A percentile compares a stretch with the other conserved stretches of the same genome.
Evolutionary conservation across 2,888 invertebrate genomes (phyloP).

Genomic region (Caenorhabditis sp.): DNA sequence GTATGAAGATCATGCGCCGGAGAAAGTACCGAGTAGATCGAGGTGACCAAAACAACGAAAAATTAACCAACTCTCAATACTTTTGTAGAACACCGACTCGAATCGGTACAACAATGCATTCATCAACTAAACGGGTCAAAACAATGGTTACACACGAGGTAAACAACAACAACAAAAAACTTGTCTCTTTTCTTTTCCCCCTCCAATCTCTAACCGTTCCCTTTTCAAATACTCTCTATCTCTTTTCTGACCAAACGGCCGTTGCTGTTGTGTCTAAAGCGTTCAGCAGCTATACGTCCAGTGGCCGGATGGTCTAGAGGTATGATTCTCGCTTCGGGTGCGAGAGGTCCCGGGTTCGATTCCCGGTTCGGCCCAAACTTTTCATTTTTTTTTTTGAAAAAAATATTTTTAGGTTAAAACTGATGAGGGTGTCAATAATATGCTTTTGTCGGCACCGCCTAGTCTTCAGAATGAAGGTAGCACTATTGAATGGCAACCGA

Average conservation of each 20-base stretch:
- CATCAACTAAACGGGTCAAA: slow-evolving; percentile 30
- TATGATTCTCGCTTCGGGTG: slow-evolving; percentile 71
- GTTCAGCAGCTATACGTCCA: not conserved
- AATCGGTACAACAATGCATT: slow-evolving; percentile 25
- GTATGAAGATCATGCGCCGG: slow-evolving; percentile 36
- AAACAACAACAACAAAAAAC: not conserved
- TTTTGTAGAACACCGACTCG: slow-evolving; percentile 27
- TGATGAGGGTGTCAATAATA: slow-evolving; percentile 38
- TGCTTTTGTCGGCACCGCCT: slow-evolving; percentile 36
- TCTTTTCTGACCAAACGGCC: not conserved
- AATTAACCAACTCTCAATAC: not conserved
- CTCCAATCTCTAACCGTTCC: not conserved
- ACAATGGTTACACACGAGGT: slow-evolving; percentile 12
- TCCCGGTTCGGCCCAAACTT: slow-evolving; percentile 63
- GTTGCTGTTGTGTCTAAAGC: slow-evolving; percentile 5
- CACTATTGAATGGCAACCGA: slow-evolving; percentile 37
- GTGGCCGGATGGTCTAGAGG: slow-evolving; percentile 66
- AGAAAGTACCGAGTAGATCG: slow-evolving; percentile 28
- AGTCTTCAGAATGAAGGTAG: slow-evolving; percentile 25
- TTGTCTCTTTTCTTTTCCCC: not conserved
- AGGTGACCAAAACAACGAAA: not conserved
- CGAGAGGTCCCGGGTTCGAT: slow-evolving; percentile 71
- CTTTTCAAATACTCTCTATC: not conserved
- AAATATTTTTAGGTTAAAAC: slow-evolving; percentile 23
- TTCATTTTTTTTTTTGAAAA: slow-evolving; percentile 20